phyloP scores from a whole-genome alignment of 2,113 vertebrate species.

The Monarcha castaneiventris region DNA sequence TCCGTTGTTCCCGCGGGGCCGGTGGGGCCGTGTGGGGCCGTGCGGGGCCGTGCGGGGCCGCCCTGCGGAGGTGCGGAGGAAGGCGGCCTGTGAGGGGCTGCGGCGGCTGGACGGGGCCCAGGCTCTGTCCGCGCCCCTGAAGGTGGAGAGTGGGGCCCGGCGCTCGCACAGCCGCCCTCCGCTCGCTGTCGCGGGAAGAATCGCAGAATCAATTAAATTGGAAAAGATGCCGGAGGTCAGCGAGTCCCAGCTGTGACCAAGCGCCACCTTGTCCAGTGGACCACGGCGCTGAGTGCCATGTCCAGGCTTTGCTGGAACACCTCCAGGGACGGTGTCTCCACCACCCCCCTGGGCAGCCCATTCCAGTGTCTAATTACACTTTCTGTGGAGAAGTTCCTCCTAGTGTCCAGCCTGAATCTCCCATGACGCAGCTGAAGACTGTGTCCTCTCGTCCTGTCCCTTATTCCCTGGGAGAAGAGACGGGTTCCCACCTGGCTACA shows the following conservation, averaged over 20 bases:
- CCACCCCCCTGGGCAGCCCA: not conserved
- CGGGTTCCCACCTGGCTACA: not conserved
- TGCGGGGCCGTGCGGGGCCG: no score
- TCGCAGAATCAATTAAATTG: not conserved
- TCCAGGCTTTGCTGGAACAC: not conserved
- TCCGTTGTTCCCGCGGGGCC: no score
- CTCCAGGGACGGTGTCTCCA: not conserved
- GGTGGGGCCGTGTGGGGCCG: accelerated
- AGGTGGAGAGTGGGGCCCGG: accelerated
- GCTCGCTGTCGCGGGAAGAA: no score
- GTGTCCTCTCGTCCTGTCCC: not conserved
- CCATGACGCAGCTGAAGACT: accelerated
- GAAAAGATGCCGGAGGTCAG: not conserved
- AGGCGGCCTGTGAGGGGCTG: accelerated
- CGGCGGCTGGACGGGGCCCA: accelerated
- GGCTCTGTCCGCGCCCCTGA: accelerated
- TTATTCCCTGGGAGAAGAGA: no score
- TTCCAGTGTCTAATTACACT: not conserved
- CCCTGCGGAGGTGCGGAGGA: accelerated
- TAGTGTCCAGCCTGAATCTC: not conserved
- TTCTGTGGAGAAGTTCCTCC: not conserved
- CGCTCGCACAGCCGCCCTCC: accelerated
- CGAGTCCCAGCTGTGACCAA: not conserved
- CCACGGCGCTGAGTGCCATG: accelerated
- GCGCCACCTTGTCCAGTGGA: not conserved